A percentile compares a stretch with the other conserved stretches of the same genome.
Evolutionary conservation across 2,113 vertebrate species (phyloP).

Genomic region (Phoenicopterus ruber): DNA sequence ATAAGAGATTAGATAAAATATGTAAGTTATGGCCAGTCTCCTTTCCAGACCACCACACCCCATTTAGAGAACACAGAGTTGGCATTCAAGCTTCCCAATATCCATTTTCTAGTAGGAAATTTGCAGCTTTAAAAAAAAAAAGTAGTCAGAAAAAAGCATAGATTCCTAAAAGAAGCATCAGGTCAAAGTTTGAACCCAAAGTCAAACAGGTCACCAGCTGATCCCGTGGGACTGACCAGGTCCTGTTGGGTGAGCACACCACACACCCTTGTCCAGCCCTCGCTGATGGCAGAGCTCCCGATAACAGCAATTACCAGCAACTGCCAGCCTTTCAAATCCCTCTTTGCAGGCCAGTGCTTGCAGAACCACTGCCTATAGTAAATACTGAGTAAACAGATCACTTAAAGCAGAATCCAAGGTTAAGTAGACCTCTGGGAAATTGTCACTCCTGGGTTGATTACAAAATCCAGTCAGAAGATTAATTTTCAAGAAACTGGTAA

Average conservation of each 20-base stretch:
- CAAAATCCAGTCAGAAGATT: conserved; percentile 2
- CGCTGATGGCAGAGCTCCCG: fast-evolving
- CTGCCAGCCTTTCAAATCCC: not conserved
- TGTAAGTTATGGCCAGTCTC: not conserved
- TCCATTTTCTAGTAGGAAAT: not conserved
- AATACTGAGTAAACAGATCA: not conserved
- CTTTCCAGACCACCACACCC: not conserved
- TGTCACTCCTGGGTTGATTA: not conserved
- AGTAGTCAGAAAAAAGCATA: not conserved
- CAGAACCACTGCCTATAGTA: not conserved
- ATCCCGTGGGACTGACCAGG: not conserved
- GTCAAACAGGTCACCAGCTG: not conserved
- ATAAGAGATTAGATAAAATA: not conserved
- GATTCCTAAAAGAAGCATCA: not conserved
- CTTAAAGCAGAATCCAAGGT: not conserved
- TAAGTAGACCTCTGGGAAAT: not conserved
- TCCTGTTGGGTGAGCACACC: not conserved
- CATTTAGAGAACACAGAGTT: not conserved
- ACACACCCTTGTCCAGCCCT: not conserved
- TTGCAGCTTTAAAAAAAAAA: not conserved
- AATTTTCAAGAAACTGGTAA: not conserved
- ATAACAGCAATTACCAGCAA: not conserved
- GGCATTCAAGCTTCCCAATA: not conserved
- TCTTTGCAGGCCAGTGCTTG: not conserved
- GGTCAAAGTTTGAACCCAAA: not conserved